Conservation (phyloP, 2,113 vertebrate genomes). For the Austrofundulus limnaeus region DNA sequence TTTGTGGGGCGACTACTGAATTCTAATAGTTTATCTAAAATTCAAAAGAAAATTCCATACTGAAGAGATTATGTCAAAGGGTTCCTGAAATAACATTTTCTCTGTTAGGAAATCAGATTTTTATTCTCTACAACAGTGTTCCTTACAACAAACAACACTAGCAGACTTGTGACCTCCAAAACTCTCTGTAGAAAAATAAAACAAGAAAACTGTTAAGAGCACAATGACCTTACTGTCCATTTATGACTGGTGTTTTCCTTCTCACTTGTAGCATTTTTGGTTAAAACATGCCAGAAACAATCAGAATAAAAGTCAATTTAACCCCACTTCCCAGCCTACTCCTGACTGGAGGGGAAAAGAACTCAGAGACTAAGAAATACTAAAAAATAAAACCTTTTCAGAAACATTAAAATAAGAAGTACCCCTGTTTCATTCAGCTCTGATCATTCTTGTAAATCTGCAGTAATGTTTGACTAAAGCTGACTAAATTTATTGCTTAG, state of each 20-base stretch:
- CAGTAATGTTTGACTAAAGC: background rate
- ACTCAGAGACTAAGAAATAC: background rate
- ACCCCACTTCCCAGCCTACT: background rate
- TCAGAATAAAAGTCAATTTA: background rate
- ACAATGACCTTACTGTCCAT: background rate
- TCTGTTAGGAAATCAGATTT: no score
- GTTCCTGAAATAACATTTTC: no score
- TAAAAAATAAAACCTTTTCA: background rate
- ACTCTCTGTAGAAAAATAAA: background rate
- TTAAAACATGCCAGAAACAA: background rate
- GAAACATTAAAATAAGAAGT: background rate
- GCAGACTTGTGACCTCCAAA: no score
- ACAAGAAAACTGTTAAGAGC: no score
- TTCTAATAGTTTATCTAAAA: no score
- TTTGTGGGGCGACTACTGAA: no score
- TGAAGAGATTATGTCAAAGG: no score
- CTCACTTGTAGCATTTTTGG: background rate
- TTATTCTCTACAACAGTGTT: no score
- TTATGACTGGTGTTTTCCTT: background rate
- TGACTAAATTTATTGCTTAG: background rate
- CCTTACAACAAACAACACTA: no score
- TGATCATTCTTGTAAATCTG: no score
- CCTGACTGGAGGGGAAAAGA: background rate
- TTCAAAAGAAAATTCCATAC: no score
- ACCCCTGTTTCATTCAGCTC: background rate